Evolutionary conservation across 2,797 vertebrate species (phyloP).

Genomic region (Neostethus bicornis): DNA sequence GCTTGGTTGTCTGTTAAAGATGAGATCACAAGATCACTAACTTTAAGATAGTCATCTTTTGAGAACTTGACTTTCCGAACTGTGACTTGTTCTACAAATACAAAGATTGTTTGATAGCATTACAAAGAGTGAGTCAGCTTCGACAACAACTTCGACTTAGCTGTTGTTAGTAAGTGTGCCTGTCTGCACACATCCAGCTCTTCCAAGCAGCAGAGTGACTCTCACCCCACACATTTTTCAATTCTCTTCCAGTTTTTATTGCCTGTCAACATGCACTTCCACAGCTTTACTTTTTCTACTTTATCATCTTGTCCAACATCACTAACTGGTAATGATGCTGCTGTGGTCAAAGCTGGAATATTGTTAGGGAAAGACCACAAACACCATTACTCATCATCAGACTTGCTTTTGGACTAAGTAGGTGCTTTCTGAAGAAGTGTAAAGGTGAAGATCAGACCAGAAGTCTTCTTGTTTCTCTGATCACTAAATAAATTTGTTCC

Average conservation of each 20-base stretch:
- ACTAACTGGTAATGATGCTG: background rate
- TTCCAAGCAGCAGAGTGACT: background rate
- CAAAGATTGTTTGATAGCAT: conserved; percentile 9
- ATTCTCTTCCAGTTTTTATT: no score
- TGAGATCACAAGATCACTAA: no score
- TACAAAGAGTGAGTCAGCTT: conserved; percentile 31
- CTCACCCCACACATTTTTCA: background rate
- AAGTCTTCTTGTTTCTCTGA: background rate
- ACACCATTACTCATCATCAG: background rate
- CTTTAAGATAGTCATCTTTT: no score
- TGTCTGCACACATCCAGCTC: background rate
- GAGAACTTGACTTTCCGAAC: no score
- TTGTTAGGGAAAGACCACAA: background rate
- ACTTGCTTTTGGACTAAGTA: conserved; percentile 2
- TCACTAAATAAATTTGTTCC: background rate
- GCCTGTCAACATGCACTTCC: conserved; percentile 4
- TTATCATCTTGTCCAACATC: background rate
- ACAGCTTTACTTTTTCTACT: background rate
- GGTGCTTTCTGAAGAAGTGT: background rate
- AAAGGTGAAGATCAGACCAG: conserved; percentile 2
- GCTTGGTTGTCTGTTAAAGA: no score
- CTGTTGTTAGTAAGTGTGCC: background rate
- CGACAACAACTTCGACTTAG: conserved; percentile 1
- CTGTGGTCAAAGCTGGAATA: background rate
- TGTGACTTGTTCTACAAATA: conserved; percentile 2